Conservation (phyloP, 2,888 invertebrate genomes). For the Platycheirus rosarum region DNA sequence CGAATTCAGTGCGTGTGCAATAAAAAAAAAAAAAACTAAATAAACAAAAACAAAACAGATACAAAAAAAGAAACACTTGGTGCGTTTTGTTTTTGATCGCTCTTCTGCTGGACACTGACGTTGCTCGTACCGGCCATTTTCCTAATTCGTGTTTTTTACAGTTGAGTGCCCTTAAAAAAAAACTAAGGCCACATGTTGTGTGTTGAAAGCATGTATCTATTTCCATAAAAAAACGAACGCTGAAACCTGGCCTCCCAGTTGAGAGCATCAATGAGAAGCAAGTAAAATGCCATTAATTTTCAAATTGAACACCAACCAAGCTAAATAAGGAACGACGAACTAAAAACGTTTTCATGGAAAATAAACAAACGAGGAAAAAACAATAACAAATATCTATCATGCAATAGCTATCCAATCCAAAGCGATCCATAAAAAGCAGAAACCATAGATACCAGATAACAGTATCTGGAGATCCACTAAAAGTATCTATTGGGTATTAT, state of each 20-base stretch:
- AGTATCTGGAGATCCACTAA: conserved; percentile 44
- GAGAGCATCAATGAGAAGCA: conserved; percentile 48
- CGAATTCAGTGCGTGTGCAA: conserved; percentile 58
- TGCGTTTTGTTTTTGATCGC: conserved; percentile 50
- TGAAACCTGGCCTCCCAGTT: conserved; percentile 49
- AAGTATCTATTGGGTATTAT: conserved; percentile 17
- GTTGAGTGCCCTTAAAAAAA: conserved; percentile 60
- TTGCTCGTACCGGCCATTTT: conserved; percentile 36
- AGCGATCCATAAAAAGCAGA: not conserved
- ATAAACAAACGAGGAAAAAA: conserved; percentile 61
- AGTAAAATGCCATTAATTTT: conserved; percentile 54
- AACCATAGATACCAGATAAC: conserved; percentile 42
- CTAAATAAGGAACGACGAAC: conserved; percentile 24
- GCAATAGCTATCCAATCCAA: conserved; percentile 48
- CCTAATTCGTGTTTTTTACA: conserved; percentile 45
- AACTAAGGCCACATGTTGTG: conserved; percentile 43
- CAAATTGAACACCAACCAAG: conserved; percentile 8
- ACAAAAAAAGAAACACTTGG: conserved; percentile 4
- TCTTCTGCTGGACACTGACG: conserved; percentile 28
- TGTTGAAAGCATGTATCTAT: conserved; percentile 14
- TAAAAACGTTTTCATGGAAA: conserved; percentile 54
- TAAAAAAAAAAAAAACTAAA: too few species aligned
- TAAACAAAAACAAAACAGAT: conserved; percentile 32
- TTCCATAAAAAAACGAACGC: conserved; percentile 29
- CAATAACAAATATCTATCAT: conserved; percentile 62